Evolutionary conservation across 2,113 vertebrate species (phyloP).

Genomic region (Malaclemys terrapin): DNA sequence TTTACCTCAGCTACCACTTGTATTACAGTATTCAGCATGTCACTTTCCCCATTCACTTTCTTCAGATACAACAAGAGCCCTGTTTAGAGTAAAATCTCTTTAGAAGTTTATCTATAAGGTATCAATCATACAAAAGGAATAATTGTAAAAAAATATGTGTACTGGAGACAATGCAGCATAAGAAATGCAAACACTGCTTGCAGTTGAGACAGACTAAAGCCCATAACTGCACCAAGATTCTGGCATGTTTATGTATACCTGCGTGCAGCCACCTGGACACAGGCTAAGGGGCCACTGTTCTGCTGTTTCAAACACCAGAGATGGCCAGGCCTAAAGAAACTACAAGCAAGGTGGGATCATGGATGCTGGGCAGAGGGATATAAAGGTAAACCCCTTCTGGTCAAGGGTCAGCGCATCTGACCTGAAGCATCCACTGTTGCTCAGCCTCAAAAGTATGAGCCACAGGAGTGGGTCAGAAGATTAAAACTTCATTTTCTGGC

Average conservation of each 20-base stretch:
- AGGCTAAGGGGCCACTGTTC: background rate
- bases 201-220: background rate
- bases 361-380: background rate
- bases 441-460: background rate
- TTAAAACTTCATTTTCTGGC: background rate
- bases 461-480: background rate
- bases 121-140: background rate
- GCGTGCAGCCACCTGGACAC: background rate
- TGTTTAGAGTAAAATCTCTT: background rate
- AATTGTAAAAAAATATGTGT: background rate
- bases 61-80: fast-evolving
- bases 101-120: background rate
- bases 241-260: background rate
- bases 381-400: background rate
- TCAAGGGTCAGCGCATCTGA: background rate
- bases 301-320: background rate
- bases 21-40: background rate
- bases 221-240: background rate
- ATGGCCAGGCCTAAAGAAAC: background rate
- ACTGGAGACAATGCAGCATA: background rate
- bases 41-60: fast-evolving
- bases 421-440: background rate
- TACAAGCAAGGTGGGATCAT: background rate
- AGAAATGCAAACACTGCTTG: background rate
- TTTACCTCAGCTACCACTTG: background rate